phyloP scores from a whole-genome alignment of 2,113 vertebrate species.

The Pantherophis guttatus region DNA sequence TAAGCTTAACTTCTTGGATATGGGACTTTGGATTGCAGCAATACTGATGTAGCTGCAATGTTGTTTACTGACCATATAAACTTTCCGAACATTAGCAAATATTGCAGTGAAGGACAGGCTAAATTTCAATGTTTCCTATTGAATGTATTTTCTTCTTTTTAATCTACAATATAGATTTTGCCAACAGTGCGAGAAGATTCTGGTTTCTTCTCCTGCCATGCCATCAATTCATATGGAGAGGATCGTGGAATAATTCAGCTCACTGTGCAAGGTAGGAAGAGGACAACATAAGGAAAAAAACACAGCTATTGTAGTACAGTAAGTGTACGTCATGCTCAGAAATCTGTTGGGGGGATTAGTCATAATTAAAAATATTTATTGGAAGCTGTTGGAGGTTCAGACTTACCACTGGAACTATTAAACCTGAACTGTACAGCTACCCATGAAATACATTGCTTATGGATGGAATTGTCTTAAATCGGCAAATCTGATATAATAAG shows the following conservation, averaged over 20 bases:
- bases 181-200: conserved; percentile 96
- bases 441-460: not conserved
- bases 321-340: conserved; percentile 21
- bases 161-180: conserved; percentile 80
- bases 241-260: conserved; percentile 98
- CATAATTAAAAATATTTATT: conserved; percentile 2
- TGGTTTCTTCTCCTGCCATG: conserved; percentile 98
- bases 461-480: not conserved
- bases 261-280: conserved; percentile 91
- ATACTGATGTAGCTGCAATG: not conserved
- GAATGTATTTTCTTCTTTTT: conserved; percentile 45
- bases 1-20: not conserved
- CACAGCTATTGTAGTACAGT: conserved; percentile 27
- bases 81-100: not conserved
- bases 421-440: conserved; percentile 1
- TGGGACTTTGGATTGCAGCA: not conserved
- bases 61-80: not conserved
- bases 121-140: not conserved
- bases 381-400: not conserved
- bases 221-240: conserved; percentile 98
- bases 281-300: conserved; percentile 35
- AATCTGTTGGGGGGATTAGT: conserved; percentile 14
- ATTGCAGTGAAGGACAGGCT: conserved; percentile 13
- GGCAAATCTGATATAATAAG: not conserved
- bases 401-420: not conserved